Conservation (phyloP, 2,797 vertebrate species). For the Pipistrellus pygmaeus region DNA sequence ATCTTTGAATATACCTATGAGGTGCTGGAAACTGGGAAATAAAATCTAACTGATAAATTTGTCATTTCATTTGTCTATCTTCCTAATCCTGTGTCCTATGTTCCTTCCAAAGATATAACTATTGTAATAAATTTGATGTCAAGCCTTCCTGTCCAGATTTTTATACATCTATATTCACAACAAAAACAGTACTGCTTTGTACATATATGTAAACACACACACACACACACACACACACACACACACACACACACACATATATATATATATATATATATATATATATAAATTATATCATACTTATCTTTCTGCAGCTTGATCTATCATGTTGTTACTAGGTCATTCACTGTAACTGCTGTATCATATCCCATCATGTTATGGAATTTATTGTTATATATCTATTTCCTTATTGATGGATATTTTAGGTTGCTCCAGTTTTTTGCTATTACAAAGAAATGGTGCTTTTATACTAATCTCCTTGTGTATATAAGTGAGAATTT, state of each 20-base stretch:
- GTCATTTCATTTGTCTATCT: not conserved
- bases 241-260: not conserved
- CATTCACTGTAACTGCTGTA: not conserved
- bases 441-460: slow-evolving; percentile 10
- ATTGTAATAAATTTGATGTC: not conserved
- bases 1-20: not conserved
- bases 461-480: slow-evolving; percentile 51
- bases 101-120: not conserved
- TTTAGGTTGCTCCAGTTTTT: slow-evolving; percentile 16
- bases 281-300: not conserved
- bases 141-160: not conserved
- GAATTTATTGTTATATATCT: not conserved
- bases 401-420: not conserved
- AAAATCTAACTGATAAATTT: not conserved
- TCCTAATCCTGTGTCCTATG: not conserved
- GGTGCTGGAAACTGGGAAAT: not conserved
- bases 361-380: not conserved
- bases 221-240: not conserved
- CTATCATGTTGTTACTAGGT: not conserved
- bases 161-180: not conserved
- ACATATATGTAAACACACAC: not conserved
- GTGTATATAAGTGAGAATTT: slow-evolving; percentile 26
- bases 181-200: not conserved
- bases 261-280: not conserved
- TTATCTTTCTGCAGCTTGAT: not conserved